phyloP scores from a whole-genome alignment of 2,888 invertebrate genomes.

The Hydroisotoma schaefferi region DNA sequence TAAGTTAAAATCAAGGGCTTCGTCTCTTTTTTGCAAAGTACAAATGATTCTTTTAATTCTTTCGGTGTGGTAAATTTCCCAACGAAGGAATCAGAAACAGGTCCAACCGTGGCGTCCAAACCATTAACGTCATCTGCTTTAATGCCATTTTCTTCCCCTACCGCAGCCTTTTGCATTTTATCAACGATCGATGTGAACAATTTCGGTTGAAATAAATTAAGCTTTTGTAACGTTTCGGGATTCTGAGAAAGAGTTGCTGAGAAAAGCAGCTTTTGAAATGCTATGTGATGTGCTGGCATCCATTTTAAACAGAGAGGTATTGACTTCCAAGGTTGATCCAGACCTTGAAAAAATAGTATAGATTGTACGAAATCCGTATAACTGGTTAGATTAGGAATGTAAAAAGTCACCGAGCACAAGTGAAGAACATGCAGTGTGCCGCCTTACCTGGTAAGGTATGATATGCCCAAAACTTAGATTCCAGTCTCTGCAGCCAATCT shows the following conservation, averaged over 20 bases:
- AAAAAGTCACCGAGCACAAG: too few relatives aligned
- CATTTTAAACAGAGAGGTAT: slow-evolving; percentile 58
- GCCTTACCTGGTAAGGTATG: too few relatives aligned
- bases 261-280: slow-evolving; percentile 86
- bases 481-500: slow-evolving; percentile 82
- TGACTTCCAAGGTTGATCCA: slow-evolving; percentile 52
- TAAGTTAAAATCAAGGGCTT: slow-evolving; percentile 43
- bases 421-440: too few relatives aligned
- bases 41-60: slow-evolving; percentile 51
- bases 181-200: slow-evolving; percentile 72
- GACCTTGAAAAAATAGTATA: slow-evolving; percentile 7
- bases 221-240: slow-evolving; percentile 85
- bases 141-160: slow-evolving; percentile 6
- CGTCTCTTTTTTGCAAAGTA: slow-evolving; percentile 42
- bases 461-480: slow-evolving; percentile 60
- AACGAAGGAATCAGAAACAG: slow-evolving; percentile 57
- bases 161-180: slow-evolving; percentile 9
- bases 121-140: slow-evolving; percentile 38
- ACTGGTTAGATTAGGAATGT: too few relatives aligned
- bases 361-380: not conserved
- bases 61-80: slow-evolving; percentile 73
- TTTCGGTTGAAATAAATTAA: slow-evolving; percentile 87
- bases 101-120: too few relatives aligned
- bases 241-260: slow-evolving; percentile 97
- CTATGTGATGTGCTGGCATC: slow-evolving; percentile 55